Base-by-base conservation (phyloP, 35 echinoderm and acorn worm species). In the Lytechinus variegatus region DNA sequence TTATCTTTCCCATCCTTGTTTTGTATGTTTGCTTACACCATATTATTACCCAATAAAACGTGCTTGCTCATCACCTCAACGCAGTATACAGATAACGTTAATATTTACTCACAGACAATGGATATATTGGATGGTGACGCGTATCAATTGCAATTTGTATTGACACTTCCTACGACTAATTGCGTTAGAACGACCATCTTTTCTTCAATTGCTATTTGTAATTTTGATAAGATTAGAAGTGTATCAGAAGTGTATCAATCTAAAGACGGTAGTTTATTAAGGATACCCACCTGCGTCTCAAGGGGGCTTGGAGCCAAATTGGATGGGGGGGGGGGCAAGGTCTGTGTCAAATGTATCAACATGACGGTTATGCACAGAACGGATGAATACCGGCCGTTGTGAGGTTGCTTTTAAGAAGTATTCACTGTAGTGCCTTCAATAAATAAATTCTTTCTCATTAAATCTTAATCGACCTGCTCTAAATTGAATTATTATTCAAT, bases 141-240 rank as follows among this genome's bases (percentile, higher is more conserved):
- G 66, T 79, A 79, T 79, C 66, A 79, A 79, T 79, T 79, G 21
- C 66, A 79, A 16, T 79, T 79, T 79, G 66, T 79, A 79, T 79
- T 79, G 66, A 79, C 66, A 79, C 66, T 79, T 79, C 66, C 66
- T 7, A 24, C 66, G 4, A n/a, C 66, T 79, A 79, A 79, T n/a
- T 16, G 66, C 19, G 66, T 24, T n/a, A 79, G 66, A 79, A 79
- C 16, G 66, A 79, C 19, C 66, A 8, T 79, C 66, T 79, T 79
- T 79, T 79, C 19, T 79, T 79, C 66, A 19, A 79, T 79, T 79
- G 66, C 16, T 79, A 79, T 79, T 79, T 79, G 19, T 79, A 79
- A 79, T 79, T 79, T 71, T 71, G 61, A 79, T 79, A 79, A 79
- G 66, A 79, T 24, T 4, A 16, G 19, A 14, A 14, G 16, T 8